These are phyloP conservation scores for Monarcha castaneiventris DNA, from an alignment of 2,113 vertebrate genomes.

Conservation along the genomic window DNA sequence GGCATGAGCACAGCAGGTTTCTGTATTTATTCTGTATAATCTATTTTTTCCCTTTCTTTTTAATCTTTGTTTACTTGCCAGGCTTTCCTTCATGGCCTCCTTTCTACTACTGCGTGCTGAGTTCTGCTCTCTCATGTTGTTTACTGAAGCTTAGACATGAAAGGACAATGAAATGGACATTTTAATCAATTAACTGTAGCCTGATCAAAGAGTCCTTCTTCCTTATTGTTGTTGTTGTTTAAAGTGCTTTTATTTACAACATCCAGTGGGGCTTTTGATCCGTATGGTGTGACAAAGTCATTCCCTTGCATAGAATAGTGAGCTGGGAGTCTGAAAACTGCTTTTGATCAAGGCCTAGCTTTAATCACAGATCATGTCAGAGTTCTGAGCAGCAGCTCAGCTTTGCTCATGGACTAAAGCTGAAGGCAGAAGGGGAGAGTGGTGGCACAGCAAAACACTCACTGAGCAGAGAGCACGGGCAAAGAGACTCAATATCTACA, in stretches of 20 bases:
- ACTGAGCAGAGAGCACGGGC: background rate
- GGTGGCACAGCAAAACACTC: background rate
- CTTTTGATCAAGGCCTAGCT: constrained; percentile 44
- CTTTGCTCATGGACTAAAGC: background rate
- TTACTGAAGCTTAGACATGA: constrained; percentile 35
- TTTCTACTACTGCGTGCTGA: background rate
- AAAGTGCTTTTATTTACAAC: constrained; percentile 31
- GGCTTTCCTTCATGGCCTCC: background rate
- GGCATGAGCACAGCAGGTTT: constrained; percentile 13
- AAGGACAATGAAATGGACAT: background rate
- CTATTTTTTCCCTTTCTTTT: constrained; percentile 4
- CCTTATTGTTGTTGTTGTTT: background rate
- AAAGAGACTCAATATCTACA: rapidly evolving
- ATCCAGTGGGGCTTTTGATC: constrained; percentile 29
- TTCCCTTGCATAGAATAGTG: background rate
- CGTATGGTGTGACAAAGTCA: background rate
- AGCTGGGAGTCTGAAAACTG: constrained; percentile 1
- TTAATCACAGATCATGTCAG: constrained; percentile 15
- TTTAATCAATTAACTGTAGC: constrained; percentile 51
- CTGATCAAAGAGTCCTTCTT: constrained; percentile 46
- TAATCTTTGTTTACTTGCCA: constrained; percentile 47
- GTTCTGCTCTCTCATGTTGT: constrained; percentile 1
- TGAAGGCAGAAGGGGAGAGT: background rate
- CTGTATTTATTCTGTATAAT: constrained; percentile 24
- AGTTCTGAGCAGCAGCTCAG: constrained; percentile 8